phyloP scores from a whole-genome alignment of 2,113 vertebrate genomes.

The Phalacrocorax aristotelis region DNA sequence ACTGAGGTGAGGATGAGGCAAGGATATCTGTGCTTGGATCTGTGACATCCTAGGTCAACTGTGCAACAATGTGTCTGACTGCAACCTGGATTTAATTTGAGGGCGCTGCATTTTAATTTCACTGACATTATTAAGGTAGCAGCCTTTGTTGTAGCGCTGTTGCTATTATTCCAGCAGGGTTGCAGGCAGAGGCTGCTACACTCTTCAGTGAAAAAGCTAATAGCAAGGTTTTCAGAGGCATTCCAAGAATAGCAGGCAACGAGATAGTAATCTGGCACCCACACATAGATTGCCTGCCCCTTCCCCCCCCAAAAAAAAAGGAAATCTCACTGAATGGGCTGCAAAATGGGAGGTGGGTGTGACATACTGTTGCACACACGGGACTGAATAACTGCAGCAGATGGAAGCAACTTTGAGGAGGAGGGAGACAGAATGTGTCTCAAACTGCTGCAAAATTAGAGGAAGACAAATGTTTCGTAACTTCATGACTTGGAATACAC shows the following conservation, averaged over 20 bases:
- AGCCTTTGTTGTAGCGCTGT: not conserved
- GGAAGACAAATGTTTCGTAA: not conserved
- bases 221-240: not conserved
- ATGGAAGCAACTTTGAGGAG: constrained; percentile 43
- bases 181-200: not conserved
- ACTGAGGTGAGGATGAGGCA: not conserved
- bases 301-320: not conserved
- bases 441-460: constrained; percentile 29
- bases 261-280: constrained; percentile 25
- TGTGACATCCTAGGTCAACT: not conserved
- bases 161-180: not conserved
- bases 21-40: not conserved
- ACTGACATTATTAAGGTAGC: not conserved
- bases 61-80: not conserved
- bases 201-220: not conserved
- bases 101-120: not conserved
- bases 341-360: constrained; percentile 39
- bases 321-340: constrained; percentile 9
- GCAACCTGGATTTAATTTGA: not conserved
- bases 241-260: not conserved
- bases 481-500: not conserved
- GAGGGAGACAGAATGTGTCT: constrained; percentile 48
- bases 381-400: constrained; percentile 37
- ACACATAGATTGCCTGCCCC: not conserved
- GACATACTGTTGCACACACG: not conserved